Conservation (phyloP, 2,113 vertebrate species). For the Cichladusa arquata region DNA sequence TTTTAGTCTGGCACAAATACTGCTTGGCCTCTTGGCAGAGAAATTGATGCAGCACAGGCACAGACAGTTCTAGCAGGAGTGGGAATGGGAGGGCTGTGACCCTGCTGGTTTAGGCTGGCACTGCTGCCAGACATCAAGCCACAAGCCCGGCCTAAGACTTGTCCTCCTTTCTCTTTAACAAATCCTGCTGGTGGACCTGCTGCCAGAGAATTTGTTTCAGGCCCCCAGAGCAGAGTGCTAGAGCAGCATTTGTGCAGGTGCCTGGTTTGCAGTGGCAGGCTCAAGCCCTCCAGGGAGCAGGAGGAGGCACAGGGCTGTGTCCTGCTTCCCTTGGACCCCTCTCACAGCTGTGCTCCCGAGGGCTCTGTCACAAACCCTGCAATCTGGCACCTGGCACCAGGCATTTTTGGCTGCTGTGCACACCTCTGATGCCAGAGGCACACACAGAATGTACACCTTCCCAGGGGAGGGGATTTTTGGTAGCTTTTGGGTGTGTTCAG, state of each 20-base stretch:
- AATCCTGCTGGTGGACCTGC: neutral
- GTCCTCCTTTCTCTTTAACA: neutral
- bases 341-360: neutral
- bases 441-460: neutral
- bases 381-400: accelerated
- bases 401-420: neutral
- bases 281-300: neutral
- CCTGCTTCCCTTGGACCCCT: neutral
- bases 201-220: neutral
- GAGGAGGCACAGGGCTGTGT: neutral
- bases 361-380: neutral
- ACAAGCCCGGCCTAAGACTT: neutral
- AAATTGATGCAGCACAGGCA: neutral
- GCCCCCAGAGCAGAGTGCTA: neutral
- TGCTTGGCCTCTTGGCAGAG: neutral
- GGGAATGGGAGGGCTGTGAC: neutral
- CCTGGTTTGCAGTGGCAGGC: neutral
- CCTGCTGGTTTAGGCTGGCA: neutral
- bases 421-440: neutral
- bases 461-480: neutral
- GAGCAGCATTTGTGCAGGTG: neutral
- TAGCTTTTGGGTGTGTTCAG: neutral
- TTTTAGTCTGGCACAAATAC: neutral
- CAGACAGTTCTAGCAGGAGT: neutral
- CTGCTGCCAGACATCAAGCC: neutral